Conservation (phyloP, 2,113 vertebrate species). For the Protomyctophum bolini region DNA sequence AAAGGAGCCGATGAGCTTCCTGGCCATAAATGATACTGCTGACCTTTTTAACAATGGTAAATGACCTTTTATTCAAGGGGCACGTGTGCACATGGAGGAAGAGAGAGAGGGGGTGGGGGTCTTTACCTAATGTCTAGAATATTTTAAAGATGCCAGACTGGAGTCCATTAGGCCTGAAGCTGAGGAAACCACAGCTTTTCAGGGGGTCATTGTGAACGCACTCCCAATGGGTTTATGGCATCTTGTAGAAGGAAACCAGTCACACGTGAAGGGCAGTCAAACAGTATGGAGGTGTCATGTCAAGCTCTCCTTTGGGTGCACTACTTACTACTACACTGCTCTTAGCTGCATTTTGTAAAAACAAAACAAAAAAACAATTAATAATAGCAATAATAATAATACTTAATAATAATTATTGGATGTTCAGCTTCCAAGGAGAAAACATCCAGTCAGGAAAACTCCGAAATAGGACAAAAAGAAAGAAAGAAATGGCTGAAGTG, state of each 20-base stretch:
- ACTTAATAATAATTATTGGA: background rate
- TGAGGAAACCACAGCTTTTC: constrained; percentile 54
- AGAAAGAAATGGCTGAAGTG: constrained; percentile 15
- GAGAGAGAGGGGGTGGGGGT: constrained; percentile 18
- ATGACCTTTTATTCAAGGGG: constrained; percentile 40
- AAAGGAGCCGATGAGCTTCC: constrained; percentile 18
- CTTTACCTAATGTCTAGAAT: constrained; percentile 38
- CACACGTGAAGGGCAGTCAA: constrained; percentile 55
- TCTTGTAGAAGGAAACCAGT: constrained; percentile 50
- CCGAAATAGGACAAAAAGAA: constrained; percentile 10
- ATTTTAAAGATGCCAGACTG: constrained; percentile 55
- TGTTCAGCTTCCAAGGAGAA: background rate
- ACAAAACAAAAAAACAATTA: background rate
- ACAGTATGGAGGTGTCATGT: constrained; percentile 41
- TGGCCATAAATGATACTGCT: constrained; percentile 57
- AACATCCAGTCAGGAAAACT: background rate
- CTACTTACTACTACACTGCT: background rate
- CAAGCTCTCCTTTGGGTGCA: background rate
- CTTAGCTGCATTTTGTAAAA: background rate
- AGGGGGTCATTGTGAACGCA: constrained; percentile 57
- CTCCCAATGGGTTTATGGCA: constrained; percentile 66
- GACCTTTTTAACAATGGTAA: constrained; percentile 41
- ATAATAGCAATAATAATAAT: background rate
- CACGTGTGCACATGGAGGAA: constrained; percentile 8
- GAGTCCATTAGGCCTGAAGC: constrained; percentile 59